Evolutionary conservation across 92 coral and sea anemone genomes (phyloP).

Genomic region (Palythoa caribaeorum): DNA sequence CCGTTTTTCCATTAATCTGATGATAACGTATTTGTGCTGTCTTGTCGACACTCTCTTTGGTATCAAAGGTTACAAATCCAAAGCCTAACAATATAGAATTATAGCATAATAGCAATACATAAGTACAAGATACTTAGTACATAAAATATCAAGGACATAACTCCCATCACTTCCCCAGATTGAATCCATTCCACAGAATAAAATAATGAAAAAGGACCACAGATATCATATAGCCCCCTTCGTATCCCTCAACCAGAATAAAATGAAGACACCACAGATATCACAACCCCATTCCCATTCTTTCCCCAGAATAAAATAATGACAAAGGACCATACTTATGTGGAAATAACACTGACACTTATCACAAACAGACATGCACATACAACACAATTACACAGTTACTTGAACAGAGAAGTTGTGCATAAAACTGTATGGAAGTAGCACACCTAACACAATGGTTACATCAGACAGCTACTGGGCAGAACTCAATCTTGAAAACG

Average conservation of each 20-base stretch:
- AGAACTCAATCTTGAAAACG: neutral
- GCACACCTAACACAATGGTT: neutral
- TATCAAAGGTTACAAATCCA: slow-evolving; percentile 98
- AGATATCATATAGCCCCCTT: too few relatives aligned
- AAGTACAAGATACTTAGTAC: slow-evolving; percentile 19
- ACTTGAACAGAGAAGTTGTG: too few relatives aligned
- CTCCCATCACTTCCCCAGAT: neutral
- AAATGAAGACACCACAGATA: too few relatives aligned
- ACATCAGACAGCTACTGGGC: neutral
- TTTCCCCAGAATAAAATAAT: neutral
- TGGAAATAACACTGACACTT: neutral
- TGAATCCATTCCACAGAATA: too few relatives aligned
- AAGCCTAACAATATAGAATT: slow-evolving; percentile 96
- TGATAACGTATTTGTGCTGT: slow-evolving; percentile 89
- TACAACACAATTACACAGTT: too few relatives aligned
- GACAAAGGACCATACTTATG: neutral
- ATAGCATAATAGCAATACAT: slow-evolving; percentile 40
- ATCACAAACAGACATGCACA: neutral
- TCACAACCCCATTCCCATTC: neutral
- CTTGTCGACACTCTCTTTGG: slow-evolving; percentile 91
- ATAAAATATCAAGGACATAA: neutral
- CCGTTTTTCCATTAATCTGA: slow-evolving; percentile 99
- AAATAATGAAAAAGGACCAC: too few relatives aligned
- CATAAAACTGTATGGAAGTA: neutral
- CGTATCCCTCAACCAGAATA: too few relatives aligned